Evolutionary conservation across 2,113 vertebrate species (phyloP), one percentile per base, ranked within the genome.

Genomic region (Engraulis encrasicolus): DNA sequence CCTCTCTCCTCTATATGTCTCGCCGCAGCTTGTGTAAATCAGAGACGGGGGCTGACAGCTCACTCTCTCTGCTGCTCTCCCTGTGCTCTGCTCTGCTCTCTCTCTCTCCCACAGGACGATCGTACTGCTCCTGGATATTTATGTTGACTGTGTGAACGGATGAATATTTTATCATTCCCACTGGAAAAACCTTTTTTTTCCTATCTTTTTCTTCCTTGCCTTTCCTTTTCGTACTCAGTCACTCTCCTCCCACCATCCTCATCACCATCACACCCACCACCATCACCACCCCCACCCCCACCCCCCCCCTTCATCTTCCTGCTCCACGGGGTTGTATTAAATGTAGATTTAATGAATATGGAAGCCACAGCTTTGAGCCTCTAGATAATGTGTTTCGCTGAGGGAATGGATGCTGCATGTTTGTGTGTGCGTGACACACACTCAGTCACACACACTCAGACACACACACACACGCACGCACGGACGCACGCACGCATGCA

Each of bases 11-110:
- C 40, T 9, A 45, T 9, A 45, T 9, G 40, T 5, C 40, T 74
- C 66, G 14, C 74, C 89, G 83, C 85, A 81, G 87, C 87, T 83
- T 88, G 88, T 92, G 91, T 94, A 89, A 92, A 93, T 94, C 93
- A 93, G 85, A 84, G 77, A 2, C 78, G 40, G 78, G 45, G 81
- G 85, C 84, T 91, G 89, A 91, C 89, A 90, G 88, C 87, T 80
- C 84, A n/a, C n/a, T 74, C 48, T 71, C 85, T 86, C 85, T 87
- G 84, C 84, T 87, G 84, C 88, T 78, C 34, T 54, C 2, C 12
- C 40, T 45, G 40, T n/a, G n/a, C n/a, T n/a, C n/a, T n/a, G n/a
- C n/a, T n/a, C n/a, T n/a, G n/a, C n/a, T n/a, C n/a, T n/a, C 15
- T 81, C 91, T 88, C 89, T 85, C 84, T 90, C 66, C 27, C 66